These are phyloP conservation scores for Pseudopleuronectes americanus DNA, from an alignment of 2,797 vertebrate genomes.

Conservation along the genomic window DNA sequence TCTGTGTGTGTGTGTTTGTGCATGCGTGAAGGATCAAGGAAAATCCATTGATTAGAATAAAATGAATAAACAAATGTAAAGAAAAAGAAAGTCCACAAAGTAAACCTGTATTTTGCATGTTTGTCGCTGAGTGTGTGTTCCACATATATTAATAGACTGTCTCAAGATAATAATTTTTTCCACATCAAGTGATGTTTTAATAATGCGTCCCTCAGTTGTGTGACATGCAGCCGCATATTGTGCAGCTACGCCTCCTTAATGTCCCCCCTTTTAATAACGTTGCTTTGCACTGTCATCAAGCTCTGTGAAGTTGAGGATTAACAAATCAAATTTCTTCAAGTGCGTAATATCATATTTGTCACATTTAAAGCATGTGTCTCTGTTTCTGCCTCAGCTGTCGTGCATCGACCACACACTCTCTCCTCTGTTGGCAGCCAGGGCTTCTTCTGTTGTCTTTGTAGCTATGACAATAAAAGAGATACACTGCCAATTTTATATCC, in stretches of 20 bases:
- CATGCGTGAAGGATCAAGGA: neutral
- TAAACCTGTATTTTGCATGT: too few relatives aligned
- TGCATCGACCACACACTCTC: neutral
- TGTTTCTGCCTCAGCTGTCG: neutral
- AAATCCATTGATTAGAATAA: neutral
- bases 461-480: neutral
- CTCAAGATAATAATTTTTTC: neutral
- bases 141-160: neutral
- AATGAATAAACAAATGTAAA: neutral
- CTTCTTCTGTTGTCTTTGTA: neutral
- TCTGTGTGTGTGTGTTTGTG: too few relatives aligned
- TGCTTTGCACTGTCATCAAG: neutral
- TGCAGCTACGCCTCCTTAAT: neutral
- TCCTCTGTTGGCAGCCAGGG: neutral
- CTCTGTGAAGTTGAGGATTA: neutral
- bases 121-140: too few relatives aligned
- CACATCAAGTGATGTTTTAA: neutral
- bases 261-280: neutral
- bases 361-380: neutral
- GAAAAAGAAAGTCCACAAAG: neutral
- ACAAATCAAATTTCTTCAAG: neutral
- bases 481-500: slow-evolving; percentile 1
- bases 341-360: neutral
- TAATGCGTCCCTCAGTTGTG: neutral
- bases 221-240: neutral